Evolutionary conservation across 2,797 vertebrate genomes (phyloP), one percentile per base, ranked within the genome.

Genomic region (Manis pentadactyla): DNA sequence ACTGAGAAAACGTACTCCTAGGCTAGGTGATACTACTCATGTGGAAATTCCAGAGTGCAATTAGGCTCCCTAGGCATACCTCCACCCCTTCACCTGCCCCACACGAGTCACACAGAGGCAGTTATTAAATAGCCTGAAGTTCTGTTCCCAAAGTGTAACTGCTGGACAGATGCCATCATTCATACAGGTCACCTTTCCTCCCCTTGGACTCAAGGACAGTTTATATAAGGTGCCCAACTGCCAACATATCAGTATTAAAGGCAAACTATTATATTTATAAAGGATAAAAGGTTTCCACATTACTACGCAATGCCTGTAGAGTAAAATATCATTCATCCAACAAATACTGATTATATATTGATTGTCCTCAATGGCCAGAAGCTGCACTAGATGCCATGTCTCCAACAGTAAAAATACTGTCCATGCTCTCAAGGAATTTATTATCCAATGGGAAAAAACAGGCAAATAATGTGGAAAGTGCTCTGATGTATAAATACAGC

Each of bases 171-270:
- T 78, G 96, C 97, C 97, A 96, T 94, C 61, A 78, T 93, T 96
- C 87, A 95, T 73, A 90, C 77, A 86, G 96, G 97, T 97, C 97
- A 98, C 97, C 97, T 96, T 96, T 94, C 90, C 77, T 96, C 82
- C 82, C 91, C 91, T 95, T 95, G 68, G 83, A 78, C 71, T 92
- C 95, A 96, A 97, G 97, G 95, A 83, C 95, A 96, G 94, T 97
- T 98, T 97, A 97, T 61, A 78, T 96, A 97, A 97, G 82, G 49
- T 92, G 27, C 82, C 95, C 89, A 93, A 90, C 55, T 96, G 93
- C 95, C 87, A 93, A 89, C 88, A 61, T 93, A 87, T 95, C 86
- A 92, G 64, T 59, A 88, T 49, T 84, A 68, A 90, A 90, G 93
- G 59, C 21, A 49, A 87, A 73, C 21, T 29, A 85, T 74, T 91